phyloP scores from a whole-genome alignment of 1,140 invertebrate species.

The Heliothis virescens region DNA sequence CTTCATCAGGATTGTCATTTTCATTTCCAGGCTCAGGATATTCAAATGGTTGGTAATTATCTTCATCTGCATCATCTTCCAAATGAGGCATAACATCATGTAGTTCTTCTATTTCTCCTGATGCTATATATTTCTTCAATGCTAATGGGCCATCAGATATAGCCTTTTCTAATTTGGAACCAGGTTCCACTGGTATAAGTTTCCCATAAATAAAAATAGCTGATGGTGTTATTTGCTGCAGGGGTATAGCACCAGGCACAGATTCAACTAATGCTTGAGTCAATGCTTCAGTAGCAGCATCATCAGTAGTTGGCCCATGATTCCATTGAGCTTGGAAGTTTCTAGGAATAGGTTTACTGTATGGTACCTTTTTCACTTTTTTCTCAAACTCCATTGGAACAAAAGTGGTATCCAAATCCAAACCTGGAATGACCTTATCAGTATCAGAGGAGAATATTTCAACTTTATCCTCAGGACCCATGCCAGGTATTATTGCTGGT shows the following conservation, averaged over 20 bases:
- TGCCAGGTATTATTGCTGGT: constrained; percentile 94
- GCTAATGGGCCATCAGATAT: constrained; percentile 91
- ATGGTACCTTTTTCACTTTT: constrained; percentile 94
- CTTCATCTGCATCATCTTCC: constrained; percentile 87
- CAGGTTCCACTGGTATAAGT: constrained; percentile 91
- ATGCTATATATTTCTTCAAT: constrained; percentile 91
- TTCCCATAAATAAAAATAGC: constrained; percentile 93
- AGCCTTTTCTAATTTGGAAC: constrained; percentile 90
- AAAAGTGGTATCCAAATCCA: constrained; percentile 92
- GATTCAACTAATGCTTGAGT: constrained; percentile 90
- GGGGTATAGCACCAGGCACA: constrained; percentile 89
- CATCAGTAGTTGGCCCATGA: constrained; percentile 88
- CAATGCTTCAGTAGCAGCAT: constrained; percentile 88
- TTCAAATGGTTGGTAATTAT: constrained; percentile 79
- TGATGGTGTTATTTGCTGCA: constrained; percentile 90
- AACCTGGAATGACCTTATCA: constrained; percentile 92
- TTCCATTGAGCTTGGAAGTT: constrained; percentile 99
- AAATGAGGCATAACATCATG: constrained; percentile 90
- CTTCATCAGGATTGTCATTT: constrained; percentile 59
- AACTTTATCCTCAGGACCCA: constrained; percentile 97
- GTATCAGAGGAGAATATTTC: constrained; percentile 88
- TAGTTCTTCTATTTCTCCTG: constrained; percentile 92
- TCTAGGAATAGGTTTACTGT: constrained; percentile 97
- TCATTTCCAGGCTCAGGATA: constrained; percentile 73
- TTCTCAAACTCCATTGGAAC: constrained; percentile 88